Evolutionary conservation across 1,140 invertebrate genomes (phyloP), one percentile per base, ranked within the genome.

Genomic region (Cepaea nemoralis): DNA sequence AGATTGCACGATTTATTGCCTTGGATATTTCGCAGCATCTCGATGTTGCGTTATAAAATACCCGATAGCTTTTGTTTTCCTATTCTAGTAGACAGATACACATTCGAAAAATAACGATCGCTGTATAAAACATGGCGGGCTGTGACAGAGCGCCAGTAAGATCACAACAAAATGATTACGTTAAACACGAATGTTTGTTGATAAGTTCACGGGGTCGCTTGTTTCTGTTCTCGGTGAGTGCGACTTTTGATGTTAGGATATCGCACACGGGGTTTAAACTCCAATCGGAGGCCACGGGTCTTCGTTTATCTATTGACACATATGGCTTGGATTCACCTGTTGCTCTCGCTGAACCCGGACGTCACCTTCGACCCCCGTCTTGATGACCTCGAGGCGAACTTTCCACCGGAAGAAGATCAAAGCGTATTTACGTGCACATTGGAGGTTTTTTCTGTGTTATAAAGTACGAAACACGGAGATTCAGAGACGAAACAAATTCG

Each of bases 321-420:
- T 24, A 55, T 55, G 50, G 8, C 50, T 55, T 55, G 19, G 50
- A 55, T 55, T 55, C 22, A 55, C 19, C 50, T 22, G 22, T 22
- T 55, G 50, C 22, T 55, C 50, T 22, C 19, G n/a, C n/a, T 55
- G 50, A 55, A 8, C 8, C 50, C 50, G 22, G 22, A 55, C 50
- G 8, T 14, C 50, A 55, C 50, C 50, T 55, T 55, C 50, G 50
- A 55, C 50, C 50, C 50, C 50, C 8, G 50, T 24, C 22, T 55
- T 55, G 16, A 8, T 55, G 50, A 55, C 50, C 50, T 55, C 50
- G 50, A 2, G 19, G n/a, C 22, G 50, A 55, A 55, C 50, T 55
- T 19, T 55, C 50, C 50, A 55, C 50, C 50, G 50, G 50, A 55
- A 55, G 50, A 55, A 55, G 50, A 14, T 55, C 50, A 55, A 55